phyloP scores from a whole-genome alignment of 2,888 invertebrate species.

The Pycnomerus fuliginosus region DNA sequence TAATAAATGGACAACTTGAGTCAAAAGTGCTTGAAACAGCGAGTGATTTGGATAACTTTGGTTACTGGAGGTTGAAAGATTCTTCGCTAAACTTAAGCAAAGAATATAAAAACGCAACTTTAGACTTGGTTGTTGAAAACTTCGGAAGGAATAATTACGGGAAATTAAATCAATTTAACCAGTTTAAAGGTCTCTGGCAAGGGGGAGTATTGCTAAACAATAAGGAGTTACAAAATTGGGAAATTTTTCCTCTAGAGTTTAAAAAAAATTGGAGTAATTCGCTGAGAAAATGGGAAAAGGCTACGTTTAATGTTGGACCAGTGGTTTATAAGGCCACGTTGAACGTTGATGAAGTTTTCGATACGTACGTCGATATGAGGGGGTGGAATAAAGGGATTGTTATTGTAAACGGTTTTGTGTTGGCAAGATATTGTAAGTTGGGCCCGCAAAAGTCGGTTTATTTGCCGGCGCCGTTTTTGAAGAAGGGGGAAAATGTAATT shows the following conservation, averaged over 20 bases:
- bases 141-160: conserved; percentile 74
- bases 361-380: conserved; percentile 76
- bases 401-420: conserved; percentile 80
- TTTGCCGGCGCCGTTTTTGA: conserved; percentile 74
- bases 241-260: conserved; percentile 57
- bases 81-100: conserved; percentile 39
- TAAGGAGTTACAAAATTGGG: conserved; percentile 49
- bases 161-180: conserved; percentile 48
- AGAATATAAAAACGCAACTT: conserved; percentile 35
- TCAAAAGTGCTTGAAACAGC: conserved; percentile 38
- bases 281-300: conserved; percentile 58
- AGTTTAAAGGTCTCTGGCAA: conserved; percentile 50
- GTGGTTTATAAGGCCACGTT: conserved; percentile 58
- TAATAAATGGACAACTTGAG: conserved; percentile 51
- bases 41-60: conserved; percentile 48
- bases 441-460: conserved; percentile 85
- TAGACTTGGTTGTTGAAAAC: conserved; percentile 65
- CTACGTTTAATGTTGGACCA: conserved; percentile 70
- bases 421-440: conserved; percentile 75
- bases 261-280: conserved; percentile 50
- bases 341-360: conserved; percentile 56
- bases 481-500: conserved; percentile 52
- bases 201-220: conserved; percentile 54
- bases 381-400: conserved; percentile 88
- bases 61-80: conserved; percentile 50